Base-by-base conservation (phyloP, 2,113 vertebrate species). In the Rhipidura dahli region DNA sequence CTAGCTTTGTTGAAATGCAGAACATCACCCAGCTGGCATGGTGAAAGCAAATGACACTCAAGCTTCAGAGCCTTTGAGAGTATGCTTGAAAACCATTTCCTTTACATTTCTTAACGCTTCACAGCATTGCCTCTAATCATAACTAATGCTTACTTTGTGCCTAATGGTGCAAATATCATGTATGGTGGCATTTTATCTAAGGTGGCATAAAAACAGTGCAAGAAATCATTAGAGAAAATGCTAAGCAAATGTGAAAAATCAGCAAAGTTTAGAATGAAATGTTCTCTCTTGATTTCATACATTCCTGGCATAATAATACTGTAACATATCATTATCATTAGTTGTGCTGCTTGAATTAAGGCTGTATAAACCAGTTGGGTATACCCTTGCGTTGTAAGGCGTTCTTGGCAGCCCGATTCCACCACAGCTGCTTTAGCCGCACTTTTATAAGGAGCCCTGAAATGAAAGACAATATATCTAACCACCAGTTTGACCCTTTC, bases 201-300 rank as follows among this genome's bases (percentile, higher is more conserved):
- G 89, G 65, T 97, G 93, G 73, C 96, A 97, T 95, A 96, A 98
- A 98, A 97, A 81, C 54, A 83, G 94, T 89, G 81, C 56, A 95
- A 98, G 93, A 96, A 97, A 97, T 97, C 96, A 96, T 98, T 97
- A 96, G 85, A 83, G 94, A 96, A 96, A 97, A 97, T 83, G 94
- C 86, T 98, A 97, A 95, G 95, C 94, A 97, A 98, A 97, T 98
- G 86, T 97, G 96, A 98, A 97, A 98, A 97, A 98, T 98, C 97
- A 98, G 97, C 97, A 97, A 98, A 98, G 96, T 97, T 98, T 97
- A 94, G 95, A 97, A 96, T 61, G 76, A 97, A 97, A 96, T 91
- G 84, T 92, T 95, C 83, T 95, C 92, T 83, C 93, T 94, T 97
- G 96, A 95, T 96, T 97, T 97, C 95, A 96, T 72, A 57, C 92